Base-by-base conservation (phyloP, 2,888 invertebrate genomes). In the Dolomedes plantarius region DNA sequence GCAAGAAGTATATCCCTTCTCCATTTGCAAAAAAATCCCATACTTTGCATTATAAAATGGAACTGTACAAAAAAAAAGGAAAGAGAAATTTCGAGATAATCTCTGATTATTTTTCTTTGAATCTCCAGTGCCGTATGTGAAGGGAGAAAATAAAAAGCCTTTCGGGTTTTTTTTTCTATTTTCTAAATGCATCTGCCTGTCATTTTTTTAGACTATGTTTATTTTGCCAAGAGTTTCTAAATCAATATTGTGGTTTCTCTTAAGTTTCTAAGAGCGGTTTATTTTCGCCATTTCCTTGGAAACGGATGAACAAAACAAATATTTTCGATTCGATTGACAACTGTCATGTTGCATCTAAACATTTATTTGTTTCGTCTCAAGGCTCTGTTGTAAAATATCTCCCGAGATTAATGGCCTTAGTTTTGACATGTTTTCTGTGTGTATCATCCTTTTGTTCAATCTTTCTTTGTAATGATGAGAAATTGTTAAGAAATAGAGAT, bases 241-340 rank as follows among this genome's bases (percentile, higher is more conserved):
- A 46, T 46, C 46, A 46, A 46, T 46, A 46, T 46, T 46, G 46
- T 16, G 46, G 46, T 16, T 46, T 46, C 46, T 46, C 16, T 46
- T 46, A 46, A 46, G 46, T 46, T 46, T 46, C 13, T 46, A 2
- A 13, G 16, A 9, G 5, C 36, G 9, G 5, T 36, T 36, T 36
- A 36, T 9, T 36, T 46, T 2, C 46, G 7, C 16, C 16, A 16
- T 46, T 46, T 46, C 46, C 7, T 2, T 11, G 46, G 46, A 36
- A 36, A 36, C 46, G 46, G 16, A 2, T 16, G 6, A 46, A 11
- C 36, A 36, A 16, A 46, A 46, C 46, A 46, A 46, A 46, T 16
- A 46, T 46, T 46, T 46, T 46, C 46, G 46, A 46, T 46, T 46
- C 46, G 46, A 46, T 46, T 46, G 46, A 46, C 46, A 46, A 46